These are phyloP conservation scores for Pogonognathellus flavescens DNA, from an alignment of 1,140 invertebrate species.

Conservation along the genomic window DNA sequence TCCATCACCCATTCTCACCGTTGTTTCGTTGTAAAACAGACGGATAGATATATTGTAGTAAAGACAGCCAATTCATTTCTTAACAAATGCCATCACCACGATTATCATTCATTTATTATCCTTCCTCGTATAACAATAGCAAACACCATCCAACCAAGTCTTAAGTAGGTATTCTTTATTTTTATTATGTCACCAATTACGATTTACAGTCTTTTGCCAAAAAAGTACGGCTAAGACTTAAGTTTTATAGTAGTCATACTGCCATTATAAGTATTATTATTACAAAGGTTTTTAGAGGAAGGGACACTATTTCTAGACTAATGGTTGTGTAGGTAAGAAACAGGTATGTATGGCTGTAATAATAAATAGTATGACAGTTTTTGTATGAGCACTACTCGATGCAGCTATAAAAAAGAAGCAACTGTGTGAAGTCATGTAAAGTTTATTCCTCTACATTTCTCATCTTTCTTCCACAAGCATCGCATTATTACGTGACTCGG, in stretches of 20 bases:
- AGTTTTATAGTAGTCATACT: background rate
- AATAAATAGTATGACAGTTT: too few species aligned
- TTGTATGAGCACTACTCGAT: too few species aligned
- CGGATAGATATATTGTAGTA: too few species aligned
- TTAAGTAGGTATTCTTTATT: slow-evolving; percentile 25
- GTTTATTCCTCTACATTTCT: slow-evolving; percentile 41
- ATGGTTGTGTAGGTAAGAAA: too few species aligned
- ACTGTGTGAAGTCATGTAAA: slow-evolving; percentile 25
- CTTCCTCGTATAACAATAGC: slow-evolving; percentile 28
- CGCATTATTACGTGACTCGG: background rate
- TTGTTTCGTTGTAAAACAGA: slow-evolving; percentile 12
- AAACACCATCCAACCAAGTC: slow-evolving; percentile 25
- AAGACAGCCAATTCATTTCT: slow-evolving; percentile 30
- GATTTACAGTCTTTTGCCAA: background rate
- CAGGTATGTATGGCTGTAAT: too few species aligned
- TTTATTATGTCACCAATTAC: slow-evolving; percentile 45
- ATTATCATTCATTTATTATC: slow-evolving; percentile 10
- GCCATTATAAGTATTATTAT: background rate
- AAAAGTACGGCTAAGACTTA: background rate
- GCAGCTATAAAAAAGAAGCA: background rate
- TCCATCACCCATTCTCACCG: slow-evolving; percentile 25
- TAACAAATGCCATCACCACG: slow-evolving; percentile 44
- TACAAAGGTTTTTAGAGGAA: too few species aligned
- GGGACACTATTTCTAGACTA: too few species aligned
- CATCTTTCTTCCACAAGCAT: background rate